Evolutionary conservation across 2,113 vertebrate species (phyloP), one percentile per base, ranked within the genome.

Genomic region (Corythornis vintsioides): DNA sequence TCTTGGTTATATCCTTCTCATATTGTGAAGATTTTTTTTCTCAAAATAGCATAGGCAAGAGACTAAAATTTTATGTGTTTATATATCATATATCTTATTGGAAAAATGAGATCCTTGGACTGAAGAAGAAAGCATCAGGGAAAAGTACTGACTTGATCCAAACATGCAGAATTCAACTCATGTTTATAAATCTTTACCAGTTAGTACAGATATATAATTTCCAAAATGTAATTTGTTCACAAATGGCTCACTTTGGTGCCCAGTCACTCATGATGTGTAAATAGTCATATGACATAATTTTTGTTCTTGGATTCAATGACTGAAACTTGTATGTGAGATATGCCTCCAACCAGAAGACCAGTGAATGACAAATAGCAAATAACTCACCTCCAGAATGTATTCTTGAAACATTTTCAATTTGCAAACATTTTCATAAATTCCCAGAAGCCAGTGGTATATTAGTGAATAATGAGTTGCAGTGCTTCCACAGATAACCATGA

Each of bases 181-280:
- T 77, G 76, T 93, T 86, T 88, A 78, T 88, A 92, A 82, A 89
- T 93, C 89, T 89, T 75, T 82, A 29, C 71, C 78, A 65, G 66
- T 79, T 89, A 90, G 48, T 35, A 79, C 35, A 96, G 74, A 87
- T 89, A 91, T 93, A 93, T 84, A 92, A 87, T 93, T 89, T 89
- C 63, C 42, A 84, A 64, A 75, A 87, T 29, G 38, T 42, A 89
- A 82, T 94, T 94, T 91, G 81, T 85, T 89, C 91, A 91, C 78
- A 91, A 94, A 90, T 79, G 26, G 26, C 55, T 89, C 45, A 25
- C 48, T 93, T 93, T 92, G 20, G 50, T 69, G 93, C 84, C 55
- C 71, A 91, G 88, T 77, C 65, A 70, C 24, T 86, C 33, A 17
- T 83, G 83, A 69, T 77, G 43, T 78, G 69, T 83, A 69, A 86